Evolutionary conservation across 2,797 vertebrate species (phyloP), one percentile per base, ranked within the genome.

Genomic region (Gymnopithys bicolor): DNA sequence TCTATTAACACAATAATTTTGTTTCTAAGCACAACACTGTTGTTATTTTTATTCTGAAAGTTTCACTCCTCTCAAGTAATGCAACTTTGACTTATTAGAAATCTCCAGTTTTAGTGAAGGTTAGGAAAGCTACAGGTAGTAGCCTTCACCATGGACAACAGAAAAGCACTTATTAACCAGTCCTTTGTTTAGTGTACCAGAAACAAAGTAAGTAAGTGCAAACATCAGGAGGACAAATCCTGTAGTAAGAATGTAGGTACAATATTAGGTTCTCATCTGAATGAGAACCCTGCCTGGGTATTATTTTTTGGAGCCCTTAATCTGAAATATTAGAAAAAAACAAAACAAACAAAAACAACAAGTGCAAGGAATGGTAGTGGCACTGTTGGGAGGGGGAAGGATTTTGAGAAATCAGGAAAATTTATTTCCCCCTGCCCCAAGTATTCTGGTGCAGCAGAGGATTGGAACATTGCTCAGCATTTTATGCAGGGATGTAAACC

Each of bases 321-420:
- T 74, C 24, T 41, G 48, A 89, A 90, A 71, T 18, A 68, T 9
- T 10, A 62, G 7, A 2, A 11, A 53, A 48, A 49, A 53, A 49
- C 0, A 4, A 48, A 74, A 53, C 5, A 33, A 33, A 33, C 33
- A 33, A 33, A 33, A 33, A 33, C 51, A 14, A 41, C 12, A 75
- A 81, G 7, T 49, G 12, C 5, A 55, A 68, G 8, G 19, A 46
- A 81, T 27, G 7, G 13, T 32, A 69, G 25, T 19, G 37, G 15
- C n/a, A 68, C 46, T 60, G 41, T 27, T 0, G 1, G n/a, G 25
- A 58, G 12, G 5, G 1, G 3, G 6, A 1, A 71, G 7, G 7
- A 77, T 51, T 85, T 77, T 11, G 74, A 88, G 37, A 84, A 84
- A 78, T 48, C 4, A 32, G 46, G 12, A 71, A 12, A 59, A 53